phyloP scores from a whole-genome alignment of 2,113 vertebrate genomes.

The Bubalus kerabau region DNA sequence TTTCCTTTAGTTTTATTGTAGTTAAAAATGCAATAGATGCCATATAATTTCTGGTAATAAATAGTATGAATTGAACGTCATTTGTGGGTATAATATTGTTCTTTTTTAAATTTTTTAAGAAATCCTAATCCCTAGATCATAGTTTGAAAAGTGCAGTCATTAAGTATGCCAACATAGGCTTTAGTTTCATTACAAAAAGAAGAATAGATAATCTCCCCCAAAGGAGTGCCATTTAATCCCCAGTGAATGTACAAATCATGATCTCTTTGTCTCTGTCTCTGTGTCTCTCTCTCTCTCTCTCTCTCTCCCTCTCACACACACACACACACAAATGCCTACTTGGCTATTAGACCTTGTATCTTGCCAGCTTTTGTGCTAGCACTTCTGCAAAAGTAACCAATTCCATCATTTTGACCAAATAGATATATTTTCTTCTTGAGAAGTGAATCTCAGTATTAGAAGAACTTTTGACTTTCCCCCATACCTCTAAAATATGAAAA shows the following conservation, averaged over 20 bases:
- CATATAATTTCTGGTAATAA: background rate
- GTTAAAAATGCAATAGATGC: conserved; percentile 11
- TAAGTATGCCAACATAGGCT: background rate
- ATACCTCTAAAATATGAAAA: background rate
- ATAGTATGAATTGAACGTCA: conserved; percentile 6
- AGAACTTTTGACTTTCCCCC: background rate
- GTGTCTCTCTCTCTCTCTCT: background rate
- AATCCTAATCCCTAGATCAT: background rate
- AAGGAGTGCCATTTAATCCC: background rate
- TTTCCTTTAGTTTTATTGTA: conserved; percentile 47
- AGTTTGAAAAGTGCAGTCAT: background rate
- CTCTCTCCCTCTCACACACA: too few species aligned
- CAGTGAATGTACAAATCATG: background rate
- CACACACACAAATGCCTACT: background rate
- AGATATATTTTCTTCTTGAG: background rate
- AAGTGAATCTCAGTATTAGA: background rate
- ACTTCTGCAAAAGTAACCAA: background rate
- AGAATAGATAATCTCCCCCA: background rate
- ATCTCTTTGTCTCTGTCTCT: background rate
- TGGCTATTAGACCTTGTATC: background rate
- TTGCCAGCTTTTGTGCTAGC: background rate
- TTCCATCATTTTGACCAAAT: background rate
- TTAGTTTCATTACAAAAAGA: background rate
- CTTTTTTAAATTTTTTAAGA: conserved; percentile 6
- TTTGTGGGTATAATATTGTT: background rate